These are phyloP conservation scores for Macroglossus sobrinus DNA, from an alignment of 2,113 vertebrate genomes.

Conservation along the genomic window DNA sequence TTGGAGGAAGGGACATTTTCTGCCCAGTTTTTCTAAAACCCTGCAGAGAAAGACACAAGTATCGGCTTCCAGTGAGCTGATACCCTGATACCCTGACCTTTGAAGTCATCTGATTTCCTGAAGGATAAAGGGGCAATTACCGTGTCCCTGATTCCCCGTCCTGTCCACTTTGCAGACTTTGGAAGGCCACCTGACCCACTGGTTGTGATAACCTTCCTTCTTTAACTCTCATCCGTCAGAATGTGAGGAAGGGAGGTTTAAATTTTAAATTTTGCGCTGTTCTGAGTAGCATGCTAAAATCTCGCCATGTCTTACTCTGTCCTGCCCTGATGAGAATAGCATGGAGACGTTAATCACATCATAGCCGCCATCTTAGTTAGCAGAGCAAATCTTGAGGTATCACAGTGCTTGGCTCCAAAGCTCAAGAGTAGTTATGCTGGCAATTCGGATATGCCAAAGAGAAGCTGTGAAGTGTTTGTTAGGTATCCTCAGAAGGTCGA, in stretches of 20 bases:
- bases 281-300: not conserved
- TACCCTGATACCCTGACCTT: not conserved
- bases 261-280: too few relatives aligned
- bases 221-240: not conserved
- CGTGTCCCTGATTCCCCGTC: not conserved
- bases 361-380: not conserved
- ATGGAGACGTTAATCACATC: too few relatives aligned
- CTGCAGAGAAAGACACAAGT: not conserved
- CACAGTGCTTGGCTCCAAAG: not conserved
- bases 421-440: not conserved
- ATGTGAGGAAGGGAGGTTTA: too few relatives aligned
- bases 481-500: too few relatives aligned
- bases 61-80: not conserved
- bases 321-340: too few relatives aligned
- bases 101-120: not conserved
- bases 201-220: not conserved
- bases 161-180: not conserved
- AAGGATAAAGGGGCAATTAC: not conserved
- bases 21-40: not conserved
- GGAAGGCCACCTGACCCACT: not conserved
- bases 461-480: not conserved
- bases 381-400: not conserved
- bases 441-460: too few relatives aligned
- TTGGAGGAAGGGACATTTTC: not conserved
- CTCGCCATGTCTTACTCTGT: not conserved